Conservation (phyloP, 2,797 vertebrate species). For the Leptoclinus maculatus region DNA sequence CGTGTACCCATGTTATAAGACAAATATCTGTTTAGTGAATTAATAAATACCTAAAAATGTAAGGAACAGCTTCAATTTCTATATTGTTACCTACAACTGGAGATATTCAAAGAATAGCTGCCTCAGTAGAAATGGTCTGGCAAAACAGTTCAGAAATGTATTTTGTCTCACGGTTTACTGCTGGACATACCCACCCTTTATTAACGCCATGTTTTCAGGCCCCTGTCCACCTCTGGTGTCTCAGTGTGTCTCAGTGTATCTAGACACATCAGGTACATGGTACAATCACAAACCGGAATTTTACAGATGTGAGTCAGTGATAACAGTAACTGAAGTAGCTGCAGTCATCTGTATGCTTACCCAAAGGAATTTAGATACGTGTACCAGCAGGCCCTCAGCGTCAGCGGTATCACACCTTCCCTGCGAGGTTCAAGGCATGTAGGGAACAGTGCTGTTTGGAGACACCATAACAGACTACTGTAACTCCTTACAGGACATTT, state of each 20-base stretch:
- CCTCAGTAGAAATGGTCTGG: background rate
- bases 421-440: slow-evolving; percentile 17
- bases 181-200: background rate
- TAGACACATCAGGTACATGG: background rate
- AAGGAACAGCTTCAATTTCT: background rate
- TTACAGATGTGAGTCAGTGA: slow-evolving; percentile 59
- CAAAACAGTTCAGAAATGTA: background rate
- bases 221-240: background rate
- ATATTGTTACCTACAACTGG: background rate
- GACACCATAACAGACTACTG: background rate
- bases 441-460: slow-evolving; percentile 2
- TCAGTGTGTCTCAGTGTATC: background rate
- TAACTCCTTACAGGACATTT: background rate
- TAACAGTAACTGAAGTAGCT: slow-evolving; percentile 12
- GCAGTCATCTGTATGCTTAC: background rate
- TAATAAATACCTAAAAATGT: background rate
- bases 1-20: background rate
- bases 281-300: slow-evolving; percentile 30
- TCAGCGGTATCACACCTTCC: slow-evolving; percentile 50
- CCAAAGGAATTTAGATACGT: slow-evolving; percentile 53
- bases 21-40: background rate
- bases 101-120: background rate
- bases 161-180: background rate
- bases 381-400: slow-evolving; percentile 68
- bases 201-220: background rate